phyloP scores from a whole-genome alignment of 2,113 vertebrate genomes.

The Bolborhynchus lineola region DNA sequence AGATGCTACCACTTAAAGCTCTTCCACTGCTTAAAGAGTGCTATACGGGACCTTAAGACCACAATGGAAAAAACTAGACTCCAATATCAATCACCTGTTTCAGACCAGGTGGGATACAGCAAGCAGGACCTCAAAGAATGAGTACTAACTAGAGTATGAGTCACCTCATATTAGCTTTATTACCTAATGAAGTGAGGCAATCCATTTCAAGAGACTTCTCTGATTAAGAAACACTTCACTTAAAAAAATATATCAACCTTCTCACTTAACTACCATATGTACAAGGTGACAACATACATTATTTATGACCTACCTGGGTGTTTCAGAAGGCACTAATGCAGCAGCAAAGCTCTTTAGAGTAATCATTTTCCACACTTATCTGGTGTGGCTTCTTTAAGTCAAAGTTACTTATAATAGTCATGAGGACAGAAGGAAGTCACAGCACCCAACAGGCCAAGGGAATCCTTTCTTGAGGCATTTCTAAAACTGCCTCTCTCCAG shows the following conservation, averaged over 20 bases:
- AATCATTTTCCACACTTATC: neutral
- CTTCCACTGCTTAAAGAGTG: neutral
- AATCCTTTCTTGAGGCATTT: neutral
- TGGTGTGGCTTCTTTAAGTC: neutral
- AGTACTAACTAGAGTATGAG: neutral
- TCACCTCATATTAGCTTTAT: neutral
- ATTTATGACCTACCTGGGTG: neutral
- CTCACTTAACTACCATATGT: neutral
- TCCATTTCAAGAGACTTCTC: neutral
- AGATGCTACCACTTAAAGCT: neutral
- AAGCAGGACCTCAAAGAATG: neutral
- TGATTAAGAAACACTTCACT: neutral
- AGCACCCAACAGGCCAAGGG: neutral
- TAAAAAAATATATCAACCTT: neutral
- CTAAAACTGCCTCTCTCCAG: neutral
- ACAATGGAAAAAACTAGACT: neutral
- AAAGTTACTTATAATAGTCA: neutral
- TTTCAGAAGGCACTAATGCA: neutral
- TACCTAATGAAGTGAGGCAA: slow-evolving; percentile 46
- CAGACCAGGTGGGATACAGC: neutral
- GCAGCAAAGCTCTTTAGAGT: neutral
- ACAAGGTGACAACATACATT: neutral
- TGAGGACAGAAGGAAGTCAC: neutral
- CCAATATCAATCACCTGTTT: neutral
- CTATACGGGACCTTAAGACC: neutral